Evolutionary conservation across 2,888 invertebrate species (phyloP), one percentile per base, ranked within the genome.

Genomic region (Loripinus fragilis): DNA sequence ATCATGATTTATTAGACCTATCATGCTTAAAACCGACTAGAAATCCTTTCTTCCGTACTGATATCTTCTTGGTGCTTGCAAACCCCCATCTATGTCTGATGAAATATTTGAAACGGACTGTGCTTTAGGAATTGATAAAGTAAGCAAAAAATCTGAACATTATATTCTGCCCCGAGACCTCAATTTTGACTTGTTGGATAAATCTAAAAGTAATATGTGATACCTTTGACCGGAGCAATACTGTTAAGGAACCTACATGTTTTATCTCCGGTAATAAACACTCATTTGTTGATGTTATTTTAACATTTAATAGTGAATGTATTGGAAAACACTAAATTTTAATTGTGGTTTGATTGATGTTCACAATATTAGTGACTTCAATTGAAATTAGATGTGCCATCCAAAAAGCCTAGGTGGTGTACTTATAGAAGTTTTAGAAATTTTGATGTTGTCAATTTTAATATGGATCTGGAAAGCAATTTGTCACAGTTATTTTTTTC

Each of bases 161-260:
- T 48, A 20, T 48, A 20, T 48, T 5, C 5, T 48, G n/a, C 5
- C n/a, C 5, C 20, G 48, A 20, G 48, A 20, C n/a, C 20, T 48
- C 5, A 20, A 48, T n/a, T 48, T 48, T 48, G 48, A 48, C 48
- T 15, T 48, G 12, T n/a, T 48, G 12, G 48, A 48, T 20, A 48
- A 48, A 48, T 48, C 48, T 15, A 48, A 48, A 48, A 20, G 48
- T 15, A 48, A 20, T 77, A 30, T 72, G 65, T 73, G 77, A 73
- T 50, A 64, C 71, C 12, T 77, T 77, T 73, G 69, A 73, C 55
- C 52, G 72, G 17, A 42, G 38, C 5, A 76, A 76, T 64, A 48
- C 66, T 10, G 67, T 72, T 23, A 76, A 67, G 17, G 55, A 28
- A n/a, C 67, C 74, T 8, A 74, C 69, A n/a, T 69, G 74, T 48